Base-by-base conservation (phyloP, 2,797 vertebrate species). In the Epinephelus malabaricus region DNA sequence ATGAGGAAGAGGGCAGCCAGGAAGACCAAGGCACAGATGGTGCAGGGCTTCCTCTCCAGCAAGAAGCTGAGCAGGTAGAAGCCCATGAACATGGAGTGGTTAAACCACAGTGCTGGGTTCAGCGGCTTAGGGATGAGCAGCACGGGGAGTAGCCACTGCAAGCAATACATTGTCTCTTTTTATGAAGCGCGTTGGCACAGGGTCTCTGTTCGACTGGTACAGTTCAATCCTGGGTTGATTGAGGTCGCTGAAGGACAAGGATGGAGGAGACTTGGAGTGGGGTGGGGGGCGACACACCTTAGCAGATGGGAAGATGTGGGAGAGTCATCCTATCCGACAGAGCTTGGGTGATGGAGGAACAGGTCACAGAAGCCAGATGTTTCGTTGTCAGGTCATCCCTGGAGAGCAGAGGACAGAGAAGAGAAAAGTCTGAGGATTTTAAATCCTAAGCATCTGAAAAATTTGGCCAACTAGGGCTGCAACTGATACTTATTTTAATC, bases 21-120 rank as follows among this genome's bases (percentile, higher is more conserved):
- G 92, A 99, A 99, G 86, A 99, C 98, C 96, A 99, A 96, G 96
- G 98, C 98, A 95, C 98, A 99, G 90, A 99, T 99, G 14, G 98
- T 99, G 95, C 98, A 99, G 78, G 98, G 98, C 89, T 99, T 99
- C 94, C 98, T 96, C 93, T 99, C 98, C 96, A 99, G 94, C 89
- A 99, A 95, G 93, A 99, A 99, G 96, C 98, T 99, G 90, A 99
- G 97, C 93, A 99, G 95, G 94, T 99, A 99, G 95, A 99, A 99
- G 92, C 98, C 98, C 98, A 99, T 99, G 91, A 99, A 99, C 97
- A 99, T 97, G 65, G 98, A 99, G 95, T 99, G 98, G 92, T 96
- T 99, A 95, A 99, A 99, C 98, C 98, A 99, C 91, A 99, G 90
- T 0, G 98, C 98, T 2, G 98, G 98, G 94, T 99, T 99, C 92